Evolutionary conservation across 64 coral and sea anemone genomes (phyloP), one percentile per base, ranked within the genome.

Genomic region (Orbicella faveolata): DNA sequence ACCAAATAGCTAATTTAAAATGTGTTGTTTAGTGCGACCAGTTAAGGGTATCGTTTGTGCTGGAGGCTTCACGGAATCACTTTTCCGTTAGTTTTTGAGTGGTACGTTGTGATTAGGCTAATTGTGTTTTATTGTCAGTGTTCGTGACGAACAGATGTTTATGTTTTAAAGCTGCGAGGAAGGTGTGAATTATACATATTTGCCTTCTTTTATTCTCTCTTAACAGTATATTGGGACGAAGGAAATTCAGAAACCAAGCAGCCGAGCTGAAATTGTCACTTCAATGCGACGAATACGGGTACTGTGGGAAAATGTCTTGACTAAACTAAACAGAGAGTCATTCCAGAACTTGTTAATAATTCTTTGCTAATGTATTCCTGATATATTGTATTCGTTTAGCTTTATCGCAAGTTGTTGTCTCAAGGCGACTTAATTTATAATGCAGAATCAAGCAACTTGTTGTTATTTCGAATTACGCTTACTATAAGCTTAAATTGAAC

Each of bases 221-320:
- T 48, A 30, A 87, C 61, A 96, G 95, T 96, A 93, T 79, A 96
- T 96, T 44, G 95, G 95, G 35, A 93, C 92, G 25, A 96, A 94
- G 37, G 95, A 96, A 51, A 96, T 96, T 14, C 72, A 92, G 17
- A 96, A 96, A 62, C 95, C 95, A 0, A 88, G 51, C 65, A 96
- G 95, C 63, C 90, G 95, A 64, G 87, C 88, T 51, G 95, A 96
- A 75, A 96, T 96, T 68, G 95, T 96, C 19, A 73, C 95, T 14
- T 85, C 92, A 21, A 96, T 96, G 95, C 83, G 95, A 35, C 52
- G 95, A 52, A 96, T 96, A 67, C 79, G 95, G 53, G 95, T 96
- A 63, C 62, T 80, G 82, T 39, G 63, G 30, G 7, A 57, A 79
- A 79, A 79, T 63, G 6, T 63, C 1, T 25, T 11, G 25, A 26